Conservation (phyloP, 2,888 invertebrate species). For the Chalcosyrphus nemorum region DNA sequence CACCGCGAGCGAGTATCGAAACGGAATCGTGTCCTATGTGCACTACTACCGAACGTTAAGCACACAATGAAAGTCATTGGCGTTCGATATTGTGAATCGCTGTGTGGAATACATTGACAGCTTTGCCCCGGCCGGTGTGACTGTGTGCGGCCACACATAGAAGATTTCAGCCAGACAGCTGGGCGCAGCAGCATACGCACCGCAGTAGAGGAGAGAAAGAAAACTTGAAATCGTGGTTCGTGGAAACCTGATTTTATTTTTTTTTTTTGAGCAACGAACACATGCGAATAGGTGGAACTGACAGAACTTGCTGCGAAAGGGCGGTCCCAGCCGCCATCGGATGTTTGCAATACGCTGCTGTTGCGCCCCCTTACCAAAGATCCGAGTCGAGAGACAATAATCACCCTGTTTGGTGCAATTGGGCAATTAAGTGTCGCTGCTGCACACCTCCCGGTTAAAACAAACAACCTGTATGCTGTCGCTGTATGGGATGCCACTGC, state of each 20-base stretch:
- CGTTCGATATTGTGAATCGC: slow-evolving; percentile 59
- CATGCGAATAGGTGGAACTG: slow-evolving; percentile 58
- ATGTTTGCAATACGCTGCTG: slow-evolving; percentile 51
- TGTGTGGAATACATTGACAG: slow-evolving; percentile 41
- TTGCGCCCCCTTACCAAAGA: slow-evolving; percentile 43
- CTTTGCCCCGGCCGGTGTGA: not conserved
- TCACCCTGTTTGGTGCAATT: slow-evolving; percentile 68
- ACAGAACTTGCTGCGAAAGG: slow-evolving; percentile 55
- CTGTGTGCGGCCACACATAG: slow-evolving; percentile 28
- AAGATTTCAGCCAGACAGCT: slow-evolving; percentile 58
- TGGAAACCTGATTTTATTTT: slow-evolving; percentile 65
- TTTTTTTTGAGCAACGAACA: too few relatives aligned
- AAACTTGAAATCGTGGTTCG: slow-evolving; percentile 48
- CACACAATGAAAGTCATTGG: slow-evolving; percentile 69
- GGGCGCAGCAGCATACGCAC: slow-evolving; percentile 68
- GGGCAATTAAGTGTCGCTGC: slow-evolving; percentile 65
- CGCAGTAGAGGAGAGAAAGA: slow-evolving; percentile 16
- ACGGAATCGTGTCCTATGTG: slow-evolving; percentile 54
- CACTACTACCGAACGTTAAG: slow-evolving; percentile 65
- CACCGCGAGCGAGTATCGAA: slow-evolving; percentile 60
- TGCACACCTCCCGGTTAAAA: slow-evolving; percentile 53
- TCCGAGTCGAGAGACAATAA: slow-evolving; percentile 54
- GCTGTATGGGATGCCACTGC: slow-evolving; percentile 54
- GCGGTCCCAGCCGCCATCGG: slow-evolving; percentile 70
- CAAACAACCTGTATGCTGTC: slow-evolving; percentile 63